Evolutionary conservation across 1,140 invertebrate genomes (phyloP).

Genomic region (Holcopasites calliopsidis): DNA sequence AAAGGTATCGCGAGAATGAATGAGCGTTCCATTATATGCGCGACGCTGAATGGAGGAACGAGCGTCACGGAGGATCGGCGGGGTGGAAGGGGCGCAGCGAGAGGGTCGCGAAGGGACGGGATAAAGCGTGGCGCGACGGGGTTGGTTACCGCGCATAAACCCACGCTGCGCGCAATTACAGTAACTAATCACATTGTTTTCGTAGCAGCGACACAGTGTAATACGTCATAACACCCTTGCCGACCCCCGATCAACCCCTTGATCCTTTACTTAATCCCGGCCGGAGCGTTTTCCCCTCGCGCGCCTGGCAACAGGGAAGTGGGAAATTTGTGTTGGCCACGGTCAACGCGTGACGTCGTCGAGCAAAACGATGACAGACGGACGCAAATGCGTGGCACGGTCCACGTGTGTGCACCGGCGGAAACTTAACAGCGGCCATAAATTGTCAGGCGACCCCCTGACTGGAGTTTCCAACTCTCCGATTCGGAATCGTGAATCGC

Average conservation of each 20-base stretch:
- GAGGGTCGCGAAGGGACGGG: conserved; percentile 3
- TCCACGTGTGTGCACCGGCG: background rate
- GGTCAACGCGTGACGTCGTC: conserved; percentile 28
- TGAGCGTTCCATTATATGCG: conserved; percentile 56
- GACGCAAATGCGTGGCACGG: background rate
- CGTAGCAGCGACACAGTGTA: conserved; percentile 65
- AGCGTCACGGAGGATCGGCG: conserved; percentile 27
- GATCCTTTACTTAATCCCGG: conserved; percentile 49
- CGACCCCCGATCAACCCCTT: conserved; percentile 32
- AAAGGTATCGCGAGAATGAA: conserved; percentile 54
- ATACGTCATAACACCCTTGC: conserved; percentile 68
- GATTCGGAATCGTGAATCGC: background rate
- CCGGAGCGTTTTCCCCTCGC: conserved; percentile 22
- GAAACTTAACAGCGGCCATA: background rate
- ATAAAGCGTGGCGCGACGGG: conserved; percentile 14
- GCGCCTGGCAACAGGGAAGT: conserved; percentile 61
- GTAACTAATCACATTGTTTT: conserved; percentile 73
- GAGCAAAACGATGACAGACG: background rate
- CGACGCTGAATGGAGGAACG: conserved; percentile 11
- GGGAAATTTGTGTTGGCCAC: conserved; percentile 58
- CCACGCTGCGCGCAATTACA: conserved; percentile 63
- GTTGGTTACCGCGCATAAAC: conserved; percentile 56
- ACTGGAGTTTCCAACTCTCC: background rate
- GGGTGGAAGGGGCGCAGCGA: conserved; percentile 1
- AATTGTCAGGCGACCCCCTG: background rate